Evolutionary conservation across 2,888 invertebrate species (phyloP), one percentile per base, ranked within the genome.

Genomic region (Lysandra coridon): DNA sequence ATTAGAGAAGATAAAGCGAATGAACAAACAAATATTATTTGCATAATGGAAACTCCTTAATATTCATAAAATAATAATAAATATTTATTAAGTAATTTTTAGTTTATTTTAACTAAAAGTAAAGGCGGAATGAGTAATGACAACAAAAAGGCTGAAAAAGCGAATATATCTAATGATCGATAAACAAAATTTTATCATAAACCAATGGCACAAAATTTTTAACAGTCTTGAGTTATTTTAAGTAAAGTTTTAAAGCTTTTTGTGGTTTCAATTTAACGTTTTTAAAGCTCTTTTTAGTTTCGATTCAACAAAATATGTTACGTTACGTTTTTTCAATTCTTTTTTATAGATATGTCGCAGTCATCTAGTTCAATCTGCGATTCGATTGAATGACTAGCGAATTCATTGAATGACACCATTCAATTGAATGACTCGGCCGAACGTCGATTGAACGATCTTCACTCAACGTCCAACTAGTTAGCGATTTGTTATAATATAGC

Each of bases 1-100:
- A 62, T 12, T 33, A 69, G 30, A 12, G 14, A 33, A 30, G 33
- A 4, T 6, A 10, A 64, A 12, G 62, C 62, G 23, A 69, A 69
- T 14, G 69, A 69, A 69, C 69, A 69, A 69, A 69, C 33, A 69
- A 69, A 69, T 69, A 69, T 69, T 33, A 14, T 33, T 33, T 14
- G 12, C 33, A 69, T 33, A 33, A 33, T 69, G 7, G 12, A 4
- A 69, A 69, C 12, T 62, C 14, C 14, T 53, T 14, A 3, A n/a
- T 62, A 7, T 10, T 64, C 6, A 64, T 64, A 30, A 69, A 69
- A 33, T 69, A 33, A 30, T 69, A 69, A 69, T 33, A 33, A 69
- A 33, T 69, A 69, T 4, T 69, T 14, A 69, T 14, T 14, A 12
- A 69, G 14, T 33, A 33, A 12, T 4, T 33, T 69, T 69, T 7